Conservation (phyloP, 2,797 vertebrate species). For the Eidolon dupreanum region DNA sequence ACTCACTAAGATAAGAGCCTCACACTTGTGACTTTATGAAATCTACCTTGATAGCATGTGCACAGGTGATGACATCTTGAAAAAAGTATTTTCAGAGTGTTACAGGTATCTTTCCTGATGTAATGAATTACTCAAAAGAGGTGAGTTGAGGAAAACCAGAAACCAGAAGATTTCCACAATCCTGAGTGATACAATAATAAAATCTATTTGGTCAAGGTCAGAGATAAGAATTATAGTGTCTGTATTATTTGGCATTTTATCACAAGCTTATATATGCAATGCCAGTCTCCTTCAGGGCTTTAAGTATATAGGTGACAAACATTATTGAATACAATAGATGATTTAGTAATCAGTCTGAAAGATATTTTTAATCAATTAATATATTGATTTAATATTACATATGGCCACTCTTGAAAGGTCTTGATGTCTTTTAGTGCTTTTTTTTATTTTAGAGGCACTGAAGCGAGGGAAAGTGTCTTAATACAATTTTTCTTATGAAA, state of each 20-base stretch:
- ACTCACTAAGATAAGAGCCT: neutral
- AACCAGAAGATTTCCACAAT: neutral
- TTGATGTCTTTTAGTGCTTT: neutral
- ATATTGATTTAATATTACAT: neutral
- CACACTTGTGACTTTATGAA: neutral
- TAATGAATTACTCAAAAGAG: neutral
- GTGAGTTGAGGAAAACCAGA: neutral
- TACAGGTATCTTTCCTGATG: neutral
- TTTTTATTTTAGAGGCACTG: neutral
- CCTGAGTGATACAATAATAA: neutral
- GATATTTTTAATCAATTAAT: slow-evolving; percentile 12
- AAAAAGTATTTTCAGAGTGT: neutral
- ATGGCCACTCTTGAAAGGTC: neutral
- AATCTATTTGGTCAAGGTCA: neutral
- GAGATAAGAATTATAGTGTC: neutral
- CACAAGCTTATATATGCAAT: neutral
- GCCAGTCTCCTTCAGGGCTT: neutral
- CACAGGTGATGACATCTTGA: neutral
- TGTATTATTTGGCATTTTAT: neutral
- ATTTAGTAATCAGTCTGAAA: neutral
- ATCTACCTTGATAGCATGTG: neutral
- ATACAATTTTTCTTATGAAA: neutral
- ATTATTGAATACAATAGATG: neutral
- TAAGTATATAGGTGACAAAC: neutral
- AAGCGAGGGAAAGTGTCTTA: neutral